A percentile compares a stretch with the other conserved stretches of the same genome.
Conservation (phyloP, 37 sponge, comb jelly and placozoan genomes). For the Ianthella basta region DNA sequence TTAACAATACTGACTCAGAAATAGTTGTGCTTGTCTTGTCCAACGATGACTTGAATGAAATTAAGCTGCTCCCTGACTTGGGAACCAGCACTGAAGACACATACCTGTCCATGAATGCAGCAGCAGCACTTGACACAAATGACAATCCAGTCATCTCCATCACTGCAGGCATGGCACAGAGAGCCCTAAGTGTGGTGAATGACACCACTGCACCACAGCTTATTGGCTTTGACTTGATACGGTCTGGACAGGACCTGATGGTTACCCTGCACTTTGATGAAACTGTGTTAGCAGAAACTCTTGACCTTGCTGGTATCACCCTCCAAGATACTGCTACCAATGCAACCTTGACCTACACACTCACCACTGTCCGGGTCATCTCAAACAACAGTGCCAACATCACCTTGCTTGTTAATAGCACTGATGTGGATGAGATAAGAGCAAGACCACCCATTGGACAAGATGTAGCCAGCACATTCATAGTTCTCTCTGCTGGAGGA, state of each 20-base stretch:
- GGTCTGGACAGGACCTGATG: constrained; percentile 28
- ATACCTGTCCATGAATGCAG: constrained; percentile 54
- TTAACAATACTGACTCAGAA: constrained; percentile 59
- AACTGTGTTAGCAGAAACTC: constrained; percentile 68
- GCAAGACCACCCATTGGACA: constrained; percentile 77
- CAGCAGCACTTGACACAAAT: constrained; percentile 56
- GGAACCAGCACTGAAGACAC: constrained; percentile 58
- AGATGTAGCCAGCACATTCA: constrained; percentile 62
- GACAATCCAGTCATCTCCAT: constrained; percentile 45
- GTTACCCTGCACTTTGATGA: constrained; percentile 78
- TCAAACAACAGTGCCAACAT: constrained; percentile 35
- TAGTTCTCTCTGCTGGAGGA: constrained; percentile 58
- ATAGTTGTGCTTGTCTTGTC: constrained; percentile 47
- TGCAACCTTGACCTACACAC: constrained; percentile 40
- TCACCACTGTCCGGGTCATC: constrained; percentile 45
- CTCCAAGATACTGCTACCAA: constrained; percentile 41
- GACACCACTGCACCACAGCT: constrained; percentile 74
- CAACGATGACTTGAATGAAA: constrained; percentile 58
- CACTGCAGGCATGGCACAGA: constrained; percentile 12
- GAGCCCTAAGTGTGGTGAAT: constrained; percentile 31
- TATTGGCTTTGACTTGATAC: constrained; percentile 70
- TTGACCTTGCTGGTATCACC: constrained; percentile 57
- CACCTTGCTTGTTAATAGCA: constrained; percentile 24
- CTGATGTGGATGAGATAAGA: constrained; percentile 62
- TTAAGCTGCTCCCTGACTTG: constrained; percentile 53